phyloP scores from a whole-genome alignment of 2,888 invertebrate genomes.

The Alsophila aescularia region DNA sequence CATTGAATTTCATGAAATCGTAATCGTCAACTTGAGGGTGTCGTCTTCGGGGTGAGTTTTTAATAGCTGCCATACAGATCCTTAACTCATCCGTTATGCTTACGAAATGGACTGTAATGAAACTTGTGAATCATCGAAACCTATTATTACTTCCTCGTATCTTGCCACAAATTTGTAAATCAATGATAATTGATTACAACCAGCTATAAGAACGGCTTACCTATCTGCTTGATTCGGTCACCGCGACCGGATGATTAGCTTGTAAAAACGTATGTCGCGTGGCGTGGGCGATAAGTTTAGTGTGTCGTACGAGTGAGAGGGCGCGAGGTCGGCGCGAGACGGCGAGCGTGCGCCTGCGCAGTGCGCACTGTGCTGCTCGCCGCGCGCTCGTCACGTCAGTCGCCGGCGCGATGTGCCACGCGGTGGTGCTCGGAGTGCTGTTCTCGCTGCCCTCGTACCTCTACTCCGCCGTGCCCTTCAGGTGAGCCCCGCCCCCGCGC shows the following conservation, averaged over 20 bases:
- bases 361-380: not conserved
- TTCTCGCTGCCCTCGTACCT: conserved; percentile 76
- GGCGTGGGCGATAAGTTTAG: not conserved
- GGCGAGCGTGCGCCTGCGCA: conserved; percentile 9
- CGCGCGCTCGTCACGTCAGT: conserved; percentile 39
- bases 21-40: too few relatives aligned
- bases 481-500: conserved; percentile 56
- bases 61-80: too few relatives aligned
- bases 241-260: conserved; percentile 17
- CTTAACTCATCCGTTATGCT: too few relatives aligned
- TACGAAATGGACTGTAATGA: too few relatives aligned
- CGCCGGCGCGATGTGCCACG: conserved; percentile 66
- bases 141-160: not conserved
- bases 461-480: conserved; percentile 76
- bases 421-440: conserved; percentile 75
- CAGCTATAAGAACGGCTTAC: too few relatives aligned
- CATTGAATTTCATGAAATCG: too few relatives aligned
- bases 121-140: too few relatives aligned
- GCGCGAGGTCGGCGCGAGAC: not conserved
- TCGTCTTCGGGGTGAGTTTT: too few relatives aligned
- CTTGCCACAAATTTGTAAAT: not conserved
- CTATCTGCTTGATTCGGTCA: conserved; percentile 10
- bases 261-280: conserved; percentile 11
- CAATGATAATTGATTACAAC: too few relatives aligned
- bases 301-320: not conserved